Percentiles rank a stretch among this genome's conserved stretches.
These are phyloP conservation scores for Pammene aurita DNA, from an alignment of 2,888 invertebrate species.

Conservation along the genomic window DNA sequence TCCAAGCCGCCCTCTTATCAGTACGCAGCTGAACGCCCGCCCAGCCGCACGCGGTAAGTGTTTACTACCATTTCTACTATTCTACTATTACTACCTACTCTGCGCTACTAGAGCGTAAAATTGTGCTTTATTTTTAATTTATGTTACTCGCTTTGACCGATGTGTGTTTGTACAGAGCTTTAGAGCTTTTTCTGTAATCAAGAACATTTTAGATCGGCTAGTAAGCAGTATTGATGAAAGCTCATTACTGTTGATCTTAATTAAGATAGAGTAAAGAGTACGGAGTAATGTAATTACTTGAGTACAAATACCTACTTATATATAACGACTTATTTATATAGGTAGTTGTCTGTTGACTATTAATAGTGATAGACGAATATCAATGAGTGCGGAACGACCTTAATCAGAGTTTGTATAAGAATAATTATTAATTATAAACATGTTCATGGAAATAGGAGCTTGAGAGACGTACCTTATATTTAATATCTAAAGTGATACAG, in stretches of 20 bases:
- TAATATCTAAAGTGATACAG: too few species aligned
- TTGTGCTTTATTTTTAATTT: background rate
- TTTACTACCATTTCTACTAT: slow-evolving; percentile 22
- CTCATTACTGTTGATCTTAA: background rate
- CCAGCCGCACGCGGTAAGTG: slow-evolving; percentile 62
- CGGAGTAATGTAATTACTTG: background rate
- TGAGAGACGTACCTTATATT: too few species aligned
- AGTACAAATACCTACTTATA: too few species aligned
- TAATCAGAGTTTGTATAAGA: too few species aligned
- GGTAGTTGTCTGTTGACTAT: too few species aligned
- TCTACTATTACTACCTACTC: slow-evolving; percentile 20
- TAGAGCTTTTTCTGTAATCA: background rate
- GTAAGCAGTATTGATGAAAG: background rate
- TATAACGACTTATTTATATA: too few species aligned
- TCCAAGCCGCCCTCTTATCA: slow-evolving; percentile 53
- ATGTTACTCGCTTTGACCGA: background rate
- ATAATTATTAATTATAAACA: too few species aligned
- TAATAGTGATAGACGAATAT: too few species aligned
- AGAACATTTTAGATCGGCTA: background rate
- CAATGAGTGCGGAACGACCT: too few species aligned
- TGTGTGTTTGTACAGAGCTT: background rate
- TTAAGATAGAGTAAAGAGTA: background rate
- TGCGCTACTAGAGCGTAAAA: background rate
- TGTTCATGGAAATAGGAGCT: too few species aligned
- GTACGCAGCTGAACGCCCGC: slow-evolving; percentile 61